Base-by-base conservation (phyloP, 2,888 invertebrate genomes). In the Acanthosoma haemorrhoidale region DNA sequence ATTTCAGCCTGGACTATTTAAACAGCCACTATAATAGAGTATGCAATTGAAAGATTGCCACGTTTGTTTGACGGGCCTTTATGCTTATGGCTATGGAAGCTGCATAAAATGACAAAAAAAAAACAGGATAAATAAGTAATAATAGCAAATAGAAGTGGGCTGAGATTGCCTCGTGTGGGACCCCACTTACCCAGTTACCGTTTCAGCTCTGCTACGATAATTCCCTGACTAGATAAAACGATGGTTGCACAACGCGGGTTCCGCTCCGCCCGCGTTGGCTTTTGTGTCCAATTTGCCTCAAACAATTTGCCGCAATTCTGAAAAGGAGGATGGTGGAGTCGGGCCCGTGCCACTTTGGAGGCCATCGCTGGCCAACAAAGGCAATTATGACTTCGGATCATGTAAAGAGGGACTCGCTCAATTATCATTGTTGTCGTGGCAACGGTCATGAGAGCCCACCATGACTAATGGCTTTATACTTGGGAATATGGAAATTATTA, bases 401-500 rank as follows among this genome's bases (percentile, higher is more conserved):
- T 61, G 61, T 64, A 64, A 64, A 41, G 41, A 41, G 39, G n/a
- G n/a, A n/a, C n/a, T 29, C 21, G 36, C 15, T 16, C 64, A 64
- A 64, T 64, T 64, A 64, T 61, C 36, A 36, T 61, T 34, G 36
- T 61, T 61, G 61, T 29, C 39, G 41, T 57, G 57, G 25, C 21
- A 21, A 21, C 16, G 57, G 21, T 15, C 57, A 57, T 64, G 64
- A 41, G 64, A 64, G 41, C 31, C 64, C 41, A 29, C 64, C 64
- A 64, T 41, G 29, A 29, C 64, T 41, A 64, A 64, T 64, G 64
- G 64, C 64, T 64, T 64, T 41, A 64, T 64, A 64, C 64, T 64
- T 64, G 64, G 31, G 31, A 64, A 41, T 41, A 29, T 36, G 34
- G 64, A 21, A 36, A 64, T 51, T n/a, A 25, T 5, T n/a, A n/a